A percentile compares a stretch with the other conserved stretches of the same genome.
Conservation (phyloP, 2,797 vertebrate genomes). For the Centropyge bicolor region DNA sequence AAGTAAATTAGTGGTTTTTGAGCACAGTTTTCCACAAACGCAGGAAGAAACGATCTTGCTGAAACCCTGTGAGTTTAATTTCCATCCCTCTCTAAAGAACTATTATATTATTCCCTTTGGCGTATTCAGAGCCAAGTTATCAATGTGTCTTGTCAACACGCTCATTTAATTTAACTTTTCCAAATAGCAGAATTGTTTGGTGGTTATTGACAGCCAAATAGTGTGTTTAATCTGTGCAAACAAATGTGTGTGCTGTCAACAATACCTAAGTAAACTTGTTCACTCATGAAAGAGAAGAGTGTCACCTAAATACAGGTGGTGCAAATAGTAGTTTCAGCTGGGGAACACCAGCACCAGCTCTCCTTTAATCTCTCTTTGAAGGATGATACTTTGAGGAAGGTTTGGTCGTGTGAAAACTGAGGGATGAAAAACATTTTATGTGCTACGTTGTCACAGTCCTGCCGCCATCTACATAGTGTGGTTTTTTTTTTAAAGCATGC, state of each 20-base stretch:
- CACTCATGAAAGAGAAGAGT: not conserved
- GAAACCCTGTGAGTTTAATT: not conserved
- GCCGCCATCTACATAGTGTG: conserved; percentile 4
- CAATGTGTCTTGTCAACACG: not conserved
- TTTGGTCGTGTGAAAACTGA: not conserved
- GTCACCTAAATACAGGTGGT: not conserved
- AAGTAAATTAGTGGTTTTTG: conserved; percentile 22
- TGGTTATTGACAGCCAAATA: not conserved
- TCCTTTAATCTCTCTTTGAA: conserved; percentile 24
- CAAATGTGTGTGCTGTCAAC: conserved; percentile 2
- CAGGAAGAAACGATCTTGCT: not conserved
- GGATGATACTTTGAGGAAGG: too few relatives aligned
- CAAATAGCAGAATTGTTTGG: not conserved
- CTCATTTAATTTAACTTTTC: not conserved
- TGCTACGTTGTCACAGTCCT: not conserved
- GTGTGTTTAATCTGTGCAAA: conserved; percentile 11
- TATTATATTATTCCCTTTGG: not conserved
- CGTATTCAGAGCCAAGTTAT: not conserved
- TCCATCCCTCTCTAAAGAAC: not conserved
- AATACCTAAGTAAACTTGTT: not conserved
- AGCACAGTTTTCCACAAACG: conserved; percentile 23
- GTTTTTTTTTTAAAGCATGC: conserved; percentile 40
- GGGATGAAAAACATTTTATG: not conserved
- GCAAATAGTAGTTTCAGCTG: conserved; percentile 10
- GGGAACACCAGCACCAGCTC: conserved; percentile 13